phyloP scores from a whole-genome alignment of 2,888 invertebrate genomes.

The Drosophila lacicola region DNA sequence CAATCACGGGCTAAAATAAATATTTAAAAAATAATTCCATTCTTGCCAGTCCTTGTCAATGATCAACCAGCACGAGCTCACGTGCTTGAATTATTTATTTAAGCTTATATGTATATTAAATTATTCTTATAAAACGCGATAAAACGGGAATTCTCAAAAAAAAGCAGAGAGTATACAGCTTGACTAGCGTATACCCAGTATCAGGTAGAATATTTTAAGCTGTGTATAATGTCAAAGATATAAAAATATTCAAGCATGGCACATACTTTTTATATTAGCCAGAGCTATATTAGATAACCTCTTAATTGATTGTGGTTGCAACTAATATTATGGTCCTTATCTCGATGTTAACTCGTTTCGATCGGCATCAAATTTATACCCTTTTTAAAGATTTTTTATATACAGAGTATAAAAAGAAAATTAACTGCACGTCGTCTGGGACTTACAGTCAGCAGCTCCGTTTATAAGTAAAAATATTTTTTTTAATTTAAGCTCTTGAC shows the following conservation, averaged over 20 bases:
- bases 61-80: conserved; percentile 7
- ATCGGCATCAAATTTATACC: not conserved
- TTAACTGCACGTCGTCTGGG: conserved; percentile 7
- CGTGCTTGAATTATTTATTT: conserved; percentile 31
- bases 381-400: not conserved
- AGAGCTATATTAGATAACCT: too few relatives aligned
- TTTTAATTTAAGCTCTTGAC: conserved; percentile 62
- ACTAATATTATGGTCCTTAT: too few relatives aligned
- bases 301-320: too few relatives aligned
- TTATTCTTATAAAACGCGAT: conserved; percentile 14
- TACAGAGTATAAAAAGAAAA: conserved; percentile 10
- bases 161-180: not conserved
- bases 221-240: not conserved
- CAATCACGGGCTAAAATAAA: conserved; percentile 16
- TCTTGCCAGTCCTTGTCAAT: conserved; percentile 16
- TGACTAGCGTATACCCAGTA: not conserved
- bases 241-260: too few relatives aligned
- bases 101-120: conserved; percentile 1
- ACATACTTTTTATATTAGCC: too few relatives aligned
- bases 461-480: conserved; percentile 22
- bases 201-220: not conserved
- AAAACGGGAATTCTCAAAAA: not conserved
- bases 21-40: conserved; percentile 5
- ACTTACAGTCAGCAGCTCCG: conserved; percentile 13
- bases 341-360: not conserved